These are phyloP conservation scores for Listronotus oregonensis DNA, from an alignment of 1,140 invertebrate genomes.

Conservation along the genomic window DNA sequence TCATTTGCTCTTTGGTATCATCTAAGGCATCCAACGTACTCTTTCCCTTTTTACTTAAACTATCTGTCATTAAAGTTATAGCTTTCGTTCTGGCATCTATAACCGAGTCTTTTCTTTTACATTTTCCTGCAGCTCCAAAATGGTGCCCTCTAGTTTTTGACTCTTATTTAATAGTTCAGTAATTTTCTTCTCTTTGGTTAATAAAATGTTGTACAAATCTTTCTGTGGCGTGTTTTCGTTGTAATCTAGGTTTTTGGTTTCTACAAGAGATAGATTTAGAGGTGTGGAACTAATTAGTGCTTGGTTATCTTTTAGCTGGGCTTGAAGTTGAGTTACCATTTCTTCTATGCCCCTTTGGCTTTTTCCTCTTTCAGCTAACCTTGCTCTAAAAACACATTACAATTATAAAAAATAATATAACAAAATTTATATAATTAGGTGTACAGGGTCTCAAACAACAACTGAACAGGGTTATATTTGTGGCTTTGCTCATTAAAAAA, in stretches of 20 bases:
- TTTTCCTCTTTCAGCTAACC: conserved; percentile 56
- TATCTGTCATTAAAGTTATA: conserved; percentile 76
- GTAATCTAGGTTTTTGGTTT: conserved; percentile 51
- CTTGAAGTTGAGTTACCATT: conserved; percentile 56
- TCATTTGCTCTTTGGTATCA: conserved; percentile 79
- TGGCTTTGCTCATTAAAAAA: too few species aligned
- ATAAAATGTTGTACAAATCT: conserved; percentile 52
- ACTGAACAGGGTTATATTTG: too few species aligned
- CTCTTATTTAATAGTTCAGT: conserved; percentile 61
- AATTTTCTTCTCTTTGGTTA: conserved; percentile 60
- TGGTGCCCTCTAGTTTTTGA: conserved; percentile 66
- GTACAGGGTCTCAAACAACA: too few species aligned
- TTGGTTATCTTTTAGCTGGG: conserved; percentile 57
- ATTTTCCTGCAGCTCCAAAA: conserved; percentile 76
- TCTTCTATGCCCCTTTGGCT: conserved; percentile 58
- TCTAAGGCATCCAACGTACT: conserved; percentile 72
- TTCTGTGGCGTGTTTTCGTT: conserved; percentile 50
- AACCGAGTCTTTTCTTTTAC: conserved; percentile 85
- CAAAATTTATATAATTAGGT: conserved; percentile 6
- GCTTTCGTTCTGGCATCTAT: conserved; percentile 83
- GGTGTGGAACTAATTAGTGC: conserved; percentile 50
- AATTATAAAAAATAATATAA: conserved; percentile 12
- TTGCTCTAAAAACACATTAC: conserved; percentile 44
- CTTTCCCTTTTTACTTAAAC: conserved; percentile 73
- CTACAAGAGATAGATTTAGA: conserved; percentile 50